Base-by-base conservation (phyloP, 1,140 invertebrate genomes). In the Aphidius ervi region DNA sequence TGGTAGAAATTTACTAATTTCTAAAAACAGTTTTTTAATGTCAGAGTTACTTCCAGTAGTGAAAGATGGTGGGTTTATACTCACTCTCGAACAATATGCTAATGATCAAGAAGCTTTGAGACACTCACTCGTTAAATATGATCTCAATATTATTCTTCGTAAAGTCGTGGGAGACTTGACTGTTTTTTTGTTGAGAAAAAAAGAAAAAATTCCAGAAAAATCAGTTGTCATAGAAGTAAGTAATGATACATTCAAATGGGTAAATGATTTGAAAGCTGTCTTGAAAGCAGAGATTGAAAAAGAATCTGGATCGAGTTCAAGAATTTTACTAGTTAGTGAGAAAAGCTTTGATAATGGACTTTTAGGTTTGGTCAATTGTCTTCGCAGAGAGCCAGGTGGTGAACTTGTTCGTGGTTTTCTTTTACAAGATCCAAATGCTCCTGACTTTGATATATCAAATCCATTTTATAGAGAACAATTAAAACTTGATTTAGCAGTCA, bases 341-440 rank as follows among this genome's bases (percentile, higher is more conserved):
- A 82, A 83, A 62, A 84, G 88, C 61, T 73, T 74, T 10, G 73
- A 84, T 1, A 91, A 84, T 77, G 95, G 95, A 39, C 78, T 95
- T 20, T 68, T 97, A 20, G 95, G 95, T 10, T 75, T 98, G 16
- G 82, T 88, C 0, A 91, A 91, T 53, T 92, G 89, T 68, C 63
- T 92, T 0, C 77, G 85, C 61, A 85, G 81, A 68, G 90, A 93
- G 68, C 84, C 86, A 9, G 83, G 85, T 61, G 86, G 87, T 54
- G 82, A 86, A 63, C 75, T 85, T 9, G 74, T 86, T 6, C 81
- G 82, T 55, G 84, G 85, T 42, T 70, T 91, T 4, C 79, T 88
- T 8, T 85, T 91, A 48, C 77, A 86, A 64, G 88, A 90, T 65
- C 67, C 76, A 4, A 81, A 82, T 52, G 88, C 86, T 7, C 88